phyloP scores from a whole-genome alignment of 2,113 vertebrate genomes.

The Hippolais icterina region DNA sequence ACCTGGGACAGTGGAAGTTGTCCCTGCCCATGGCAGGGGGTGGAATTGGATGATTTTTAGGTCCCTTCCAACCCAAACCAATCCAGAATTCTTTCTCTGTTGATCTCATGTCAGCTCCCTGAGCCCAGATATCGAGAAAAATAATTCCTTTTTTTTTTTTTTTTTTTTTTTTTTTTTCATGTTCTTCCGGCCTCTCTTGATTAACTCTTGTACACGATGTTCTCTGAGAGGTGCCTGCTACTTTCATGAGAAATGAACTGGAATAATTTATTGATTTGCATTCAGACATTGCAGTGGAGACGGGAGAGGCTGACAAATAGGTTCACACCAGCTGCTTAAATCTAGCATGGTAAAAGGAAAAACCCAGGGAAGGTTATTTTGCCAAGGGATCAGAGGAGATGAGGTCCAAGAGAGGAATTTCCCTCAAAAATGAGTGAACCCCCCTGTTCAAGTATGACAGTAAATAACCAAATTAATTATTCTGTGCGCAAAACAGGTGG shows the following conservation, averaged over 20 bases:
- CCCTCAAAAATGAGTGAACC: neutral
- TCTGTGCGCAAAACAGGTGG: neutral
- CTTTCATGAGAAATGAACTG: constrained; percentile 24
- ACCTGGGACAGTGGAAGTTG: accelerated
- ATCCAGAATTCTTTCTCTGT: neutral
- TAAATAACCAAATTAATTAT: neutral
- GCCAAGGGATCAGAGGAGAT: neutral
- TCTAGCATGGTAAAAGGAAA: neutral
- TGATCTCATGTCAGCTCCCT: neutral
- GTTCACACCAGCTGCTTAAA: neutral
- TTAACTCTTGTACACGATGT: neutral
- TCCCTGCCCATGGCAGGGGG: neutral
- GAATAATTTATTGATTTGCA: constrained; percentile 32
- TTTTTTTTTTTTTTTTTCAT: neutral
- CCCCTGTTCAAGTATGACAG: neutral
- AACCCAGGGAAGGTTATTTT: neutral
- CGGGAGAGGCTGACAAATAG: neutral
- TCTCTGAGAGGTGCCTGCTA: neutral
- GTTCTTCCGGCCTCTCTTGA: neutral
- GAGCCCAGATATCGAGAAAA: neutral
- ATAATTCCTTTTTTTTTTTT: neutral
- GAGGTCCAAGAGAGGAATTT: neutral
- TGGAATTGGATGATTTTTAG: neutral
- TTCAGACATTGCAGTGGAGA: neutral
- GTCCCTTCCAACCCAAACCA: neutral